Percentiles rank a stretch among this genome's conserved stretches.
Evolutionary conservation across 2,113 vertebrate species (phyloP).

Genomic region (Cnemophilus loriae): DNA sequence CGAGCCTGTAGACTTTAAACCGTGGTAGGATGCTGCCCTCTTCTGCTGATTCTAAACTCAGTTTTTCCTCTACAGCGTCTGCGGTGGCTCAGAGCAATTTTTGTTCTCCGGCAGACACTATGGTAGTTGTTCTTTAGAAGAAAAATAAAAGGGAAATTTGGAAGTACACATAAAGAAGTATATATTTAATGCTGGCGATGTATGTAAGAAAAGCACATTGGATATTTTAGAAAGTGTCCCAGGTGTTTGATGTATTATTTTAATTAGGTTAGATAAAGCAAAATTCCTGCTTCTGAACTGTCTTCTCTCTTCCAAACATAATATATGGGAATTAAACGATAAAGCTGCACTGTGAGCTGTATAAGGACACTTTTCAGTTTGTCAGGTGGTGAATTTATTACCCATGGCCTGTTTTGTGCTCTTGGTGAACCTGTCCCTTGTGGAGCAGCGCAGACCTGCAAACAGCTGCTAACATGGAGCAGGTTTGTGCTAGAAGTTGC

Average conservation of each 20-base stretch:
- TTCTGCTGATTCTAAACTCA: conserved; percentile 2
- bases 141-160: background rate
- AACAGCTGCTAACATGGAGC: background rate
- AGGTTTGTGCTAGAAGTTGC: background rate
- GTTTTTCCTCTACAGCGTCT: background rate
- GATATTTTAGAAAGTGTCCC: background rate
- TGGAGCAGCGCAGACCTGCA: background rate
- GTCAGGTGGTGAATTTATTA: background rate
- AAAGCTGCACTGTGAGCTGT: background rate
- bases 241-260: background rate
- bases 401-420: rapidly evolving
- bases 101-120: background rate
- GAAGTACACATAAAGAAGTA: background rate
- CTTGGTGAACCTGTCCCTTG: background rate
- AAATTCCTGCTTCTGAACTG: background rate
- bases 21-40: conserved; percentile 63
- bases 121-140: background rate
- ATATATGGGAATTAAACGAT: background rate
- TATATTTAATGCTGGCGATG: background rate
- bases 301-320: background rate
- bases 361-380: background rate
- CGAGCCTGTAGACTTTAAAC: background rate
- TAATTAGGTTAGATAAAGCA: background rate
- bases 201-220: background rate
- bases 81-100: background rate